Conservation (phyloP, 2,888 invertebrate genomes). For the Magallana nippona region DNA sequence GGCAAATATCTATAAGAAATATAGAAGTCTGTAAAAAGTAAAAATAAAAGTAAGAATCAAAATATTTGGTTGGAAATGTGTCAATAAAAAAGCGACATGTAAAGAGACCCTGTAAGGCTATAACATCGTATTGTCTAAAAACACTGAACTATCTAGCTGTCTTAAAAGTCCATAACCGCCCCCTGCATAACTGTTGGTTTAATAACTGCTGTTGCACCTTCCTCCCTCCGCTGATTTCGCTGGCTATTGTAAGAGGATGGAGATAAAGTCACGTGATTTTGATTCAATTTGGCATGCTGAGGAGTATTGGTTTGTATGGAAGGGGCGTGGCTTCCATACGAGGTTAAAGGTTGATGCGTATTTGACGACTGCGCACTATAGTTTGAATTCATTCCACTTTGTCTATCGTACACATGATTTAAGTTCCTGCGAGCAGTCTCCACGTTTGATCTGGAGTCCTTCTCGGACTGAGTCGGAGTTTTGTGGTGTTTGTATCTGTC, state of each 20-base stretch:
- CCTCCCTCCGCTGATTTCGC: conserved; percentile 35
- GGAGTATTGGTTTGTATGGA: conserved; percentile 16
- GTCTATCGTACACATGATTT: conserved; percentile 32
- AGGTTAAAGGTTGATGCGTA: conserved; percentile 20
- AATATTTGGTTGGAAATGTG: conserved; percentile 29
- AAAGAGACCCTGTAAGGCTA: not conserved
- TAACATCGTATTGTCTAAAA: not conserved
- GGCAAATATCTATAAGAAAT: conserved; percentile 14
- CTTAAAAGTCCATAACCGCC: conserved; percentile 31
- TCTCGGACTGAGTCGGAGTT: conserved; percentile 27
- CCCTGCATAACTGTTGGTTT: conserved; percentile 64
- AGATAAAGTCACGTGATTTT: conserved; percentile 10
- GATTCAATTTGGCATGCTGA: conserved; percentile 17
- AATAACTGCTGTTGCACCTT: conserved; percentile 60
- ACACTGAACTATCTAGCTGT: not conserved
- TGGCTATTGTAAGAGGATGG: conserved; percentile 15
- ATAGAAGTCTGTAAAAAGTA: conserved; percentile 18
- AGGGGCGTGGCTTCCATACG: conserved; percentile 30
- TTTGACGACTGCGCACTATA: conserved; percentile 17
- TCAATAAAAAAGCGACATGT: not conserved
- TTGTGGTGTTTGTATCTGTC: conserved; percentile 56
- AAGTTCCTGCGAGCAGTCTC: not conserved
- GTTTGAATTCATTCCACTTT: conserved; percentile 30
- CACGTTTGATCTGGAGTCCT: not conserved
- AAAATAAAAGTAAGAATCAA: not conserved